Evolutionary conservation across 2,113 vertebrate species (phyloP), one percentile per base, ranked within the genome.

Genomic region (Rhegmatorhina hoffmannsi): DNA sequence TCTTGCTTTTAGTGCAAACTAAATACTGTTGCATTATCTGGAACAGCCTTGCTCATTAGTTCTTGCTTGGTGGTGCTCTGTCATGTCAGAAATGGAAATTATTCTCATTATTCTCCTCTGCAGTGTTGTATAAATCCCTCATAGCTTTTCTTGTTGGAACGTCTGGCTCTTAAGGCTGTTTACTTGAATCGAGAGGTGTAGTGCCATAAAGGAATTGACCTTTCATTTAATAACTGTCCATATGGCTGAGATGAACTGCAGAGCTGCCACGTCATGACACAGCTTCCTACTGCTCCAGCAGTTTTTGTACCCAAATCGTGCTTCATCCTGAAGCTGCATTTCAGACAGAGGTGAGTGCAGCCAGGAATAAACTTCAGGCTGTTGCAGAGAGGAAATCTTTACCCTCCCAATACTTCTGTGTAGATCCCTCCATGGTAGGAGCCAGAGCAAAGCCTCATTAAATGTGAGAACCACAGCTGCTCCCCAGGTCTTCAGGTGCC

Each of bases 1-100:
- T 90, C 81, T 85, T 66, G 84, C 59, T 77, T 79, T 76, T 64
- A 83, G 75, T 38, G 46, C 64, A 63, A 63, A 90, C 50, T 55
- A 31, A 53, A 19, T 47, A 0, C 0, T 2, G 3, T 83, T 73
- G 52, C 0, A 0, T 77, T 55, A 25, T 67, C 67, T 94, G 78
- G 40, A 79, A 83, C 50, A 18, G 43, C 55, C 55, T 59, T 11
- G 63, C 70, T 94, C 21, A 2, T 97, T 92, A 84, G 58, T 36
- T 91, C 49, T 60, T 52, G 52, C 59, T 68, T 70, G 75, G 26
- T 76, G 44, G 24, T 81, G 38, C 40, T 87, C 44, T 74, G 59
- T 44, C 5, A 0, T 63, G 75, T 89, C 82, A 40, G 63, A 73
- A 34, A 29, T 5, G 31, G 87, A 86, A 84, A 20, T 66, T 76